Base-by-base conservation (phyloP, 2,888 invertebrate species). In the Isotomurus palustris region DNA sequence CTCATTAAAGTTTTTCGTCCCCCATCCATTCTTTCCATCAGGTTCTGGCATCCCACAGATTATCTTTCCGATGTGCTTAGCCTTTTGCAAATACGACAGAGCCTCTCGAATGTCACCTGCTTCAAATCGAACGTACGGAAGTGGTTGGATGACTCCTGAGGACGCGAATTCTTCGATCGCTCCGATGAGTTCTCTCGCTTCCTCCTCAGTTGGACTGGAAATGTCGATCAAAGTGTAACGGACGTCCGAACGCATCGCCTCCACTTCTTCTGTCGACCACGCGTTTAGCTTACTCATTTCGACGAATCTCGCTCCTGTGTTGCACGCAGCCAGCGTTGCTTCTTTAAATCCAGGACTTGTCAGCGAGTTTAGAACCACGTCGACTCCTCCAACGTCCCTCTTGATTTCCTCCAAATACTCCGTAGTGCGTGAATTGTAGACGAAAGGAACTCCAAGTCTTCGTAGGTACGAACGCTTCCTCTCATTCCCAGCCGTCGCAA, bases 41-140 rank as follows among this genome's bases (percentile, higher is more conserved):
- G 12, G 49, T 47, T 56, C 49, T 1, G 61, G 61, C 61, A 62
- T 58, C 4, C 52, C 50, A 27, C 57, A 58, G 2, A 64, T 62
- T 19, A 64, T 53, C 36, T 64, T 64, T 1, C 64, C 64, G 47
- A 64, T 64, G 41, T 64, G 64, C n/a, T 59, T 61, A 14, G 64
- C 64, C 41, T 64, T 61, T 22, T 61, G 62, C 3, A 64, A 56
- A 35, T 64, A 59, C 25, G 56, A 52, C 24, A 64, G 29, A 1
- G 62, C 64, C 45, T 57, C 49, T 14, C 59, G 48, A 35, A 56
- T 51, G 19, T 62, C 51, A n/a, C 56, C 19, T 10, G 54, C 48
- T 22, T 59, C 50, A 29, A 64, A 64, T 1, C 57, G 32, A 17
- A 55, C 53, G 44, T 59, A 58, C n/a, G 64, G 64, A 21, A 64